phyloP scores from a whole-genome alignment of 1,140 invertebrate genomes.

The Cydia strobilella region DNA sequence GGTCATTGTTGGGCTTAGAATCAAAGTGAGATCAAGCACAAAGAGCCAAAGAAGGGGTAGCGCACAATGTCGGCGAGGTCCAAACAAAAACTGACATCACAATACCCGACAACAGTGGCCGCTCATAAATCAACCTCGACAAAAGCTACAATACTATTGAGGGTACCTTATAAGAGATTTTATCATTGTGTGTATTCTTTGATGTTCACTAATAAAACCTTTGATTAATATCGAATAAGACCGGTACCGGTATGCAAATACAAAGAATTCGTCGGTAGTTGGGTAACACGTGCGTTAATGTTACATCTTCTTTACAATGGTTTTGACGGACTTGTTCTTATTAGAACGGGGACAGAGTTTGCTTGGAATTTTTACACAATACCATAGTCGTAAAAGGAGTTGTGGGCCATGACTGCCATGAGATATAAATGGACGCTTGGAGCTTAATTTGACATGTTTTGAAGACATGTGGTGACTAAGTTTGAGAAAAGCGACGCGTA shows the following conservation, averaged over 20 bases:
- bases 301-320: slow-evolving; percentile 66
- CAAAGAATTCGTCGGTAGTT: slow-evolving; percentile 64
- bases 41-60: slow-evolving; percentile 71
- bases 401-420: slow-evolving; percentile 23
- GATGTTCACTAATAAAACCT: slow-evolving; percentile 80
- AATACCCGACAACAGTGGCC: slow-evolving; percentile 79
- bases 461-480: background rate
- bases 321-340: slow-evolving; percentile 49
- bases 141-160: slow-evolving; percentile 79
- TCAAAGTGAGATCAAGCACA: slow-evolving; percentile 74
- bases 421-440: slow-evolving; percentile 36
- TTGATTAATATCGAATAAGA: slow-evolving; percentile 80
- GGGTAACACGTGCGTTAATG: slow-evolving; percentile 75
- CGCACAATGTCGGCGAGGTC: slow-evolving; percentile 72
- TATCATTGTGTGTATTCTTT: slow-evolving; percentile 78
- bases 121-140: slow-evolving; percentile 79
- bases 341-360: slow-evolving; percentile 17
- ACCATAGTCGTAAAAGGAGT: background rate
- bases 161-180: slow-evolving; percentile 80
- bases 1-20: slow-evolving; percentile 68
- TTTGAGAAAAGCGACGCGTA: too few relatives aligned
- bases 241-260: slow-evolving; percentile 79
- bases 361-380: slow-evolving; percentile 18
- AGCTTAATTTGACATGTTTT: slow-evolving; percentile 42
- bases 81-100: slow-evolving; percentile 79